Evolutionary conservation across 2,797 vertebrate genomes (phyloP).

Genomic region (Periparus ater): DNA sequence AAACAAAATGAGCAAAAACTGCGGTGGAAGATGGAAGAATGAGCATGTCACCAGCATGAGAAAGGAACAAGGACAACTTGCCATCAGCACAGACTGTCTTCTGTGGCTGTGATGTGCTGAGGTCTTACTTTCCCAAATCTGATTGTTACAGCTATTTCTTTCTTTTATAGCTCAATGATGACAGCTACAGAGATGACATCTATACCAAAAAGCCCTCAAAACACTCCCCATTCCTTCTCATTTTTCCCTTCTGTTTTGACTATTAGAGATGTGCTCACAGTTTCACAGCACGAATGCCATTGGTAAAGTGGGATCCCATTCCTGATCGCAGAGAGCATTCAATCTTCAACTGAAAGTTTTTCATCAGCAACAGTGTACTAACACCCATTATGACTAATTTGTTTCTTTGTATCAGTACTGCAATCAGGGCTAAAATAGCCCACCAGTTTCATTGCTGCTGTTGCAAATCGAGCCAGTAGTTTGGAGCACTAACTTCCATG

Average conservation of each 20-base stretch:
- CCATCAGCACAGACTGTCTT: background rate
- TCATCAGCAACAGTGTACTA: background rate
- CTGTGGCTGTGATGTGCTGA: background rate
- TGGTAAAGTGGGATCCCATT: background rate
- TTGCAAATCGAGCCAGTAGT: background rate
- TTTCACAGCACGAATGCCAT: background rate
- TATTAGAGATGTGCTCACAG: background rate
- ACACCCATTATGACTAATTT: background rate
- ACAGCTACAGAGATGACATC: background rate
- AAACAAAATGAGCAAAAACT: background rate
- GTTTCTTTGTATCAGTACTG: background rate
- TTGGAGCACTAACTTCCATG: background rate
- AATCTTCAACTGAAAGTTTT: background rate
- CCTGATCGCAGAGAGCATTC: background rate
- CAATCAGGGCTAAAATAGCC: background rate
- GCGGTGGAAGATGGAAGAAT: background rate
- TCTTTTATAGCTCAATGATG: background rate
- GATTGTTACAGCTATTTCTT: background rate
- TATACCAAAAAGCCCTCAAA: background rate
- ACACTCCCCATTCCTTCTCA: background rate
- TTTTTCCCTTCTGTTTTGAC: background rate
- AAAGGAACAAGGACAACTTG: background rate
- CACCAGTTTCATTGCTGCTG: background rate
- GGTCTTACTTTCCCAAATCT: background rate
- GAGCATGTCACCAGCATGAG: background rate